A percentile compares a stretch with the other conserved stretches of the same genome.
These are phyloP conservation scores for Melierax canorus DNA, from an alignment of 2,113 vertebrate genomes.

Conservation along the genomic window DNA sequence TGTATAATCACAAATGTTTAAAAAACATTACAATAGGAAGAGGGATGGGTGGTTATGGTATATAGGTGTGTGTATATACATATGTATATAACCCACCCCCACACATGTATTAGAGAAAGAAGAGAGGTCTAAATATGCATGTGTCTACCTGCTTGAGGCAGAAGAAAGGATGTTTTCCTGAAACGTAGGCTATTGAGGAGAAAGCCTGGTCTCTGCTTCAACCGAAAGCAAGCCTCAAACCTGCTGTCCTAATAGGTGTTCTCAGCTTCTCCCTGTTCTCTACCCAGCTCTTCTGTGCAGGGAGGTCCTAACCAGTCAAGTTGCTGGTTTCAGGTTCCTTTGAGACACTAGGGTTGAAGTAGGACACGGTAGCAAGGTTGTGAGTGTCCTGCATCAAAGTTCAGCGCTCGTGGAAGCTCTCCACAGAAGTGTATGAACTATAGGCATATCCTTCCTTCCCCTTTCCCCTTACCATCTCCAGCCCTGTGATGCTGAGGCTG, in stretches of 20 bases:
- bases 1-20: constrained; percentile 51
- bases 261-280: background rate
- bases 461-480: background rate
- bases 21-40: background rate
- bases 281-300: background rate
- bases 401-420: background rate
- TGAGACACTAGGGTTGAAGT: background rate
- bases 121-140: background rate
- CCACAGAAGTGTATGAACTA: background rate
- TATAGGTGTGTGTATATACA: background rate
- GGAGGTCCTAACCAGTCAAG: background rate
- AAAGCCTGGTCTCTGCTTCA: background rate
- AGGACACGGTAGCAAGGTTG: fast-evolving
- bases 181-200: background rate
- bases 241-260: background rate
- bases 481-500: background rate
- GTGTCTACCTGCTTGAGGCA: background rate
- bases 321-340: background rate
- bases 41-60: background rate
- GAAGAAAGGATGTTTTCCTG: background rate
- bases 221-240: background rate
- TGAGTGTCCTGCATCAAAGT: background rate
- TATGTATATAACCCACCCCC: background rate
- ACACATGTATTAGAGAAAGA: background rate
- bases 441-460: background rate